A percentile compares a stretch with the other conserved stretches of the same genome.
Conservation (phyloP, 1,140 invertebrate genomes). For the Pseudomyrmex cubaensis region DNA sequence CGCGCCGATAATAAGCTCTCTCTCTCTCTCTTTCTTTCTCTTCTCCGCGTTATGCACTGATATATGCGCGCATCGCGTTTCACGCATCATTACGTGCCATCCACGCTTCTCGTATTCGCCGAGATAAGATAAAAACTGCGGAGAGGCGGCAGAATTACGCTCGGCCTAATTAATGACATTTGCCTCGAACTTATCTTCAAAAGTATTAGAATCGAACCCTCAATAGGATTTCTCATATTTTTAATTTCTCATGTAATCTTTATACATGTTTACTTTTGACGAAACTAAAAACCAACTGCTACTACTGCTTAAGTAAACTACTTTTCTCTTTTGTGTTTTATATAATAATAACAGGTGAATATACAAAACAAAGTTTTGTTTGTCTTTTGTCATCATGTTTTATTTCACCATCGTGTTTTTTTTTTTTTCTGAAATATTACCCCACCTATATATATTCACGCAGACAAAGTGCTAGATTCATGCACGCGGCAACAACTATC, state of each 20-base stretch:
- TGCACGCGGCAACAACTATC: conserved; percentile 7
- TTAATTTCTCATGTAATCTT: not conserved
- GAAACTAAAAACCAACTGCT: too few relatives aligned
- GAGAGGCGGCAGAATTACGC: not conserved
- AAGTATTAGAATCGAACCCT: not conserved
- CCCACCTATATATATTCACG: not conserved
- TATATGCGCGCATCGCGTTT: conserved; percentile 27
- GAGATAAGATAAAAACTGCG: conserved; percentile 19
- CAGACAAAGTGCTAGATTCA: too few relatives aligned
- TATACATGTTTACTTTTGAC: too few relatives aligned
- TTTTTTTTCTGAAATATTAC: not conserved
- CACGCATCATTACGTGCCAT: conserved; percentile 54
- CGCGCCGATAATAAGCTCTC: conserved; percentile 59
- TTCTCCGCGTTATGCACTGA: conserved; percentile 32
- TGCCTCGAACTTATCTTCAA: not conserved
- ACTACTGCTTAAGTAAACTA: too few relatives aligned
- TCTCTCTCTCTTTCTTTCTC: not conserved
- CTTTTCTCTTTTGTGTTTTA: too few relatives aligned
- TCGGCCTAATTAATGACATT: conserved; percentile 16
- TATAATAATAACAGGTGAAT: too few relatives aligned
- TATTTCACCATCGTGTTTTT: too few relatives aligned
- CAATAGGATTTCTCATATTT: not conserved
- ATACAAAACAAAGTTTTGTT: too few relatives aligned
- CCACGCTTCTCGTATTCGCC: conserved; percentile 19
- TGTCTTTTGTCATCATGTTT: too few relatives aligned